phyloP scores from a whole-genome alignment of 2,888 invertebrate genomes.

The Diadegma fenestrale region DNA sequence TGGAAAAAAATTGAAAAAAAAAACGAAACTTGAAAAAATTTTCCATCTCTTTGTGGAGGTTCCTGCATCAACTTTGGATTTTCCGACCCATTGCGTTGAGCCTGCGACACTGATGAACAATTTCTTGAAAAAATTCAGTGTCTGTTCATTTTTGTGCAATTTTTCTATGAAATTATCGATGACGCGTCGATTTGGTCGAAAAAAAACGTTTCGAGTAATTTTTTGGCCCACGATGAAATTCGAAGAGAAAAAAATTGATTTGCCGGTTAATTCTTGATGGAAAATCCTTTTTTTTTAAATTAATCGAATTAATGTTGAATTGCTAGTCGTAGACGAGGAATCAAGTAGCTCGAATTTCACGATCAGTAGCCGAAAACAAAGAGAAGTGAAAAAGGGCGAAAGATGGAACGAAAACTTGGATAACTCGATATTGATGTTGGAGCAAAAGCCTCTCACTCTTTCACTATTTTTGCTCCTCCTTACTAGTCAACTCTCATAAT shows the following conservation, averaged over 20 bases:
- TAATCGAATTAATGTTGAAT: background rate
- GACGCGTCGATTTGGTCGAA: background rate
- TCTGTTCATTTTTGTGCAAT: too few species aligned
- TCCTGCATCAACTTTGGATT: too few species aligned
- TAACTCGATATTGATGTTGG: constrained; percentile 80
- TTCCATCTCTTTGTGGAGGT: background rate
- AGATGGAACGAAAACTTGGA: constrained; percentile 82
- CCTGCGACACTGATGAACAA: too few species aligned
- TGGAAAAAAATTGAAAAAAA: background rate
- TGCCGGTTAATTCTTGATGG: background rate
- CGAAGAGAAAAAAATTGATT: background rate
- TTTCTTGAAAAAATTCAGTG: too few species aligned
- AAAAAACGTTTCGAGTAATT: background rate
- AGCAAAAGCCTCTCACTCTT: constrained; percentile 70
- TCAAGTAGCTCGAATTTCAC: constrained; percentile 52
- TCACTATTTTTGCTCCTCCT: constrained; percentile 54
- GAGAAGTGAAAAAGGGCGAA: constrained; percentile 71
- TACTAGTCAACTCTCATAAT: constrained; percentile 76
- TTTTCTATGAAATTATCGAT: background rate
- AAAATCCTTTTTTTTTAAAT: background rate
- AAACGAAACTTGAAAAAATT: background rate
- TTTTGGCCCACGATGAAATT: background rate
- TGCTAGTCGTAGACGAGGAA: background rate
- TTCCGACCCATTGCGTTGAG: background rate
- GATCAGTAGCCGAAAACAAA: constrained; percentile 78